Evolutionary conservation across 1,140 invertebrate species (phyloP).

Genomic region (Leptinotarsa defecta): DNA sequence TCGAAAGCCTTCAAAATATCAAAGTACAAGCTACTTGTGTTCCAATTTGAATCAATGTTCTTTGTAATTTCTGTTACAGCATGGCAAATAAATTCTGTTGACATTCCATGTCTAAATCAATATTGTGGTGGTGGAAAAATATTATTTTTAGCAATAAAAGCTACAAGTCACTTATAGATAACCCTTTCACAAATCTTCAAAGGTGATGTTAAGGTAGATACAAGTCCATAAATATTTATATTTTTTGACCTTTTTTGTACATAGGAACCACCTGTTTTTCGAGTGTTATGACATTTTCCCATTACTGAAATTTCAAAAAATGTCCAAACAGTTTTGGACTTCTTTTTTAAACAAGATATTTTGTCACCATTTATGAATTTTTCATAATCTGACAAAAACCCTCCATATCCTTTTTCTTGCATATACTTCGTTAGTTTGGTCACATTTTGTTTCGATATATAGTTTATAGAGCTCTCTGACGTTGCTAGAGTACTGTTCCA

Average conservation of each 20-base stretch:
- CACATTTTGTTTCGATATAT: not conserved
- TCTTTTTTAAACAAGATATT: not conserved
- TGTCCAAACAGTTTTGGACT: constrained; percentile 1
- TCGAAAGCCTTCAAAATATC: not conserved
- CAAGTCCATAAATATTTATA: constrained; percentile 23
- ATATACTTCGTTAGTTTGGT: not conserved
- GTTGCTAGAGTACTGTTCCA: not conserved
- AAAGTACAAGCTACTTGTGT: not conserved
- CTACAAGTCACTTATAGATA: constrained; percentile 11
- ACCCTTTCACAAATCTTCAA: constrained; percentile 12
- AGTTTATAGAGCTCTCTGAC: not conserved
- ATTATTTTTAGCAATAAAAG: constrained; percentile 11
- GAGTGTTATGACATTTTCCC: not conserved
- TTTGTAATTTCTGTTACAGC: not conserved
- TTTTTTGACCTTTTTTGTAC: constrained; percentile 9
- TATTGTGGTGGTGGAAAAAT: constrained; percentile 18
- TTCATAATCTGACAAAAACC: not conserved
- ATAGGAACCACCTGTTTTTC: not conserved
- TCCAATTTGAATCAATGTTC: not conserved
- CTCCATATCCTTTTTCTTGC: not conserved
- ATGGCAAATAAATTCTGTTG: not conserved
- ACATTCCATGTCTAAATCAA: not conserved
- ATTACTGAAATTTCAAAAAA: not conserved
- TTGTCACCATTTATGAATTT: not conserved
- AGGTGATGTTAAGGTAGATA: constrained; percentile 7